phyloP scores from a whole-genome alignment of 2,113 vertebrate genomes.

The Merops nubicus region DNA sequence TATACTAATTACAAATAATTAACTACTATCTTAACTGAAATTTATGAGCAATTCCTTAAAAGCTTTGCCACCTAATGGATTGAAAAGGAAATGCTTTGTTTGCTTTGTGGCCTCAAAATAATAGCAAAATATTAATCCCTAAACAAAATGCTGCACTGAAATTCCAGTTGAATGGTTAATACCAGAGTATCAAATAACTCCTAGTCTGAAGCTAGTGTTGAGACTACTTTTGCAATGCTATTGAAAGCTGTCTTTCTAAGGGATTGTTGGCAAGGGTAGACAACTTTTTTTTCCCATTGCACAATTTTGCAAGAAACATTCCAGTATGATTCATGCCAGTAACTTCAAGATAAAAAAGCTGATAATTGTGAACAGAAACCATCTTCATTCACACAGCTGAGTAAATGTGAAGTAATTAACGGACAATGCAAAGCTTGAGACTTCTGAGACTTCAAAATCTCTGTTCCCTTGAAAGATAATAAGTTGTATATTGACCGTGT shows the following conservation, averaged over 20 bases:
- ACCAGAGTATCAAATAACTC: not conserved
- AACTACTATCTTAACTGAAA: not conserved
- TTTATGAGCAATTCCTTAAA: not conserved
- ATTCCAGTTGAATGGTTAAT: not conserved
- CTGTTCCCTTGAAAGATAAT: not conserved
- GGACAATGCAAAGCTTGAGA: not conserved
- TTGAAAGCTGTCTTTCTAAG: not conserved
- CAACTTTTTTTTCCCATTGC: not conserved
- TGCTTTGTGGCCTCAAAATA: not conserved
- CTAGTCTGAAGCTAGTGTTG: not conserved
- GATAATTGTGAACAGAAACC: not conserved
- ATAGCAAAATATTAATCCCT: not conserved
- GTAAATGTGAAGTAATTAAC: not conserved
- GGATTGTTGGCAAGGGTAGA: not conserved
- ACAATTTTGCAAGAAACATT: not conserved
- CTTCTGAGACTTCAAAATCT: not conserved
- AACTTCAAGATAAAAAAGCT: not conserved
- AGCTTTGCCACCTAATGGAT: not conserved
- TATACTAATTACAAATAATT: not conserved
- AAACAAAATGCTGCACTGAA: not conserved
- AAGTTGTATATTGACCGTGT: not conserved
- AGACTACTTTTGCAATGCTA: not conserved
- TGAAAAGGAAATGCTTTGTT: not conserved
- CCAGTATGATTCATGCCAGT: not conserved
- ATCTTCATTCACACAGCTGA: not conserved